Base-by-base conservation (phyloP, 2,888 invertebrate species). In the Nymphalis c-album region DNA sequence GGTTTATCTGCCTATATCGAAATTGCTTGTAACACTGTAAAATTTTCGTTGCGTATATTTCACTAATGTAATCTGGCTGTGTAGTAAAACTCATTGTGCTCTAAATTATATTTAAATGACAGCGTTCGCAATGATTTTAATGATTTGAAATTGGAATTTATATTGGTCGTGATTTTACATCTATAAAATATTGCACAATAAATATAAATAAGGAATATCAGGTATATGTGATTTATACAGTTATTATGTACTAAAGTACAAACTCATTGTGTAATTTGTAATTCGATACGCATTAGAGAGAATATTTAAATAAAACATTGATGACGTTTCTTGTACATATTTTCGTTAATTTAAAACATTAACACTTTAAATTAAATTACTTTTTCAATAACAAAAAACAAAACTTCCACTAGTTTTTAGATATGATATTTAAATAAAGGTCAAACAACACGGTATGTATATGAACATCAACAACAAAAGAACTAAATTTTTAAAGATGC, bases 401-500 rank as follows among this genome's bases (percentile, higher is more conserved):
- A 20, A 17, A 55, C 8, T 6, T 60, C 47, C 18, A 51, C 26
- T 40, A 5, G 48, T 51, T 53, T 60, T 60, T 60, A 17, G 60
- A 45, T 58, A 18, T 2, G 53, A 26, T 16, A 17, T 63, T 58
- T n/a, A 8, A 31, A 59, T 45, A 68, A 70, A 68, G 68, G 65
- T 65, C 65, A 63, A 65, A 57, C 68, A 53, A 63, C 22, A 57
- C 60, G 53, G 18, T 55, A 64, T 35, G 55, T 69, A 57, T 64
- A 63, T 63, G 53, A 70, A 60, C 58, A 64, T 63, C 78, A 79
- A 51, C 78, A 79, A 51, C 81, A 81, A 80, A 78, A 74, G 73
- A 76, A 75, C 64, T 81, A 78, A 85, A 83, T 82, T 79, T 80
- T 76, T 73, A 71, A 74, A 74, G 79, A 78, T 77, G 76, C 72